Evolutionary conservation across 1,140 invertebrate genomes (phyloP), one percentile per base, ranked within the genome.

Genomic region (Macrobrachium nipponense): DNA sequence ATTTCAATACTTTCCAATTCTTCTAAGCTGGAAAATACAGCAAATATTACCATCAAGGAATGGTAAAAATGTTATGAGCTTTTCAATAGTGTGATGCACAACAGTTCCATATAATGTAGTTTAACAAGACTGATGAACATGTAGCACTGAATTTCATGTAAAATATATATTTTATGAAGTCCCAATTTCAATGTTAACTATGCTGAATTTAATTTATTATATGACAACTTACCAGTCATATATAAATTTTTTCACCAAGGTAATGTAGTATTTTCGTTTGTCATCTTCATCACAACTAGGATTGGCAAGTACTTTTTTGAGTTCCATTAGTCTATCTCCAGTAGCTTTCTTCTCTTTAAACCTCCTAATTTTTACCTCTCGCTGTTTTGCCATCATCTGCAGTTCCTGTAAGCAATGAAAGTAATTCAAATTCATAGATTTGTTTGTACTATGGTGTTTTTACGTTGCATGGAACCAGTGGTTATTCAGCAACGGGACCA

Each of bases 341-440:
- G 97, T 91, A 88, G 95, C 95, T 90, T 98, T 97, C 90, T 95
- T 93, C 90, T 96, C 93, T 80, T 94, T 94, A 89, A 94, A 98
- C 89, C 94, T 92, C 90, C 95, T 93, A 70, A 98, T 95, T 93
- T 98, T 97, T 84, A 92, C 92, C 83, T 94, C 93, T 81, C 95
- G 91, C 73, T 92, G 91, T 83, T 89, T 88, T 12, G 86, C 89
- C 89, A 89, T 89, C 86, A 61, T 79, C 64, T 89, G 86, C 3
- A 90, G 79, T 72, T 88, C 73, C 80, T 88, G 51, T 79, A 83
- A 60, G 60, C 20, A 36, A 73, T 66, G 36, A 51, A 44, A 36
- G n/a, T 10, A 44, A 73, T 27, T 15, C 4, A 36, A 36, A 36
- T 36, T 36, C 27, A 36, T 36, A 36, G 4, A 36, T n/a, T n/a